These are phyloP conservation scores for Cacoxenus indagator DNA, from an alignment of 2,888 invertebrate species.

Conservation along the genomic window DNA sequence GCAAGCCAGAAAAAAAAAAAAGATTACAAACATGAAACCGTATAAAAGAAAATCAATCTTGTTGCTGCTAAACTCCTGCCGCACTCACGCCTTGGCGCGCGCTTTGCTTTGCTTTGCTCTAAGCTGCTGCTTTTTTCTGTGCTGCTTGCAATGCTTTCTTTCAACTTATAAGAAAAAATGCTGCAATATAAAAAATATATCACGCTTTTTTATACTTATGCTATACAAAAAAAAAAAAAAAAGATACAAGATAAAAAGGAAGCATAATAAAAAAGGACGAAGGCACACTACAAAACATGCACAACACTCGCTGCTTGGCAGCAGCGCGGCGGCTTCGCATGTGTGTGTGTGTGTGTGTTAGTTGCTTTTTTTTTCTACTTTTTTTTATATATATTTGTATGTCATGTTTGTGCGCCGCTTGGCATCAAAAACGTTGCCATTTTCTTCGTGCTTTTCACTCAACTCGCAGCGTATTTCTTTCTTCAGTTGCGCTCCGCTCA, in stretches of 20 bases:
- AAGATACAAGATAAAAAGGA: slow-evolving; percentile 50
- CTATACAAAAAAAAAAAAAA: slow-evolving; percentile 48
- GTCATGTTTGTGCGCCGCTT: background rate
- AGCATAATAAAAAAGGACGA: slow-evolving; percentile 24
- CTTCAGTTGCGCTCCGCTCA: background rate
- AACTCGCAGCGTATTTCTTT: slow-evolving; percentile 17
- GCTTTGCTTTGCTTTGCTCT: background rate
- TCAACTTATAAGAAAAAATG: slow-evolving; percentile 53
- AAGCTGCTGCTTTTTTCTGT: background rate
- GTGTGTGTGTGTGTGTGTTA: slow-evolving; percentile 1
- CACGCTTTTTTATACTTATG: slow-evolving; percentile 48
- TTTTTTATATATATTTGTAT: background rate
- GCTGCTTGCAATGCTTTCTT: slow-evolving; percentile 36
- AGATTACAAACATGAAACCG: slow-evolving; percentile 53
- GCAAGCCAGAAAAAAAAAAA: slow-evolving; percentile 41
- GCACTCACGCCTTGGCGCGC: background rate
- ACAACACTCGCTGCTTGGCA: slow-evolving; percentile 44
- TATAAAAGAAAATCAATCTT: slow-evolving; percentile 68
- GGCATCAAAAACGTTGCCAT: slow-evolving; percentile 24
- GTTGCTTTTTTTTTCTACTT: background rate
- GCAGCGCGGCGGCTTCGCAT: background rate
- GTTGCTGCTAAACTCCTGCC: slow-evolving; percentile 24
- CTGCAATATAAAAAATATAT: slow-evolving; percentile 58
- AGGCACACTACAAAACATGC: slow-evolving; percentile 49
- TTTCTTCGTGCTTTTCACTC: slow-evolving; percentile 14